These are phyloP conservation scores for Leuctra nigra DNA, from an alignment of 2,888 invertebrate genomes.

Conservation along the genomic window DNA sequence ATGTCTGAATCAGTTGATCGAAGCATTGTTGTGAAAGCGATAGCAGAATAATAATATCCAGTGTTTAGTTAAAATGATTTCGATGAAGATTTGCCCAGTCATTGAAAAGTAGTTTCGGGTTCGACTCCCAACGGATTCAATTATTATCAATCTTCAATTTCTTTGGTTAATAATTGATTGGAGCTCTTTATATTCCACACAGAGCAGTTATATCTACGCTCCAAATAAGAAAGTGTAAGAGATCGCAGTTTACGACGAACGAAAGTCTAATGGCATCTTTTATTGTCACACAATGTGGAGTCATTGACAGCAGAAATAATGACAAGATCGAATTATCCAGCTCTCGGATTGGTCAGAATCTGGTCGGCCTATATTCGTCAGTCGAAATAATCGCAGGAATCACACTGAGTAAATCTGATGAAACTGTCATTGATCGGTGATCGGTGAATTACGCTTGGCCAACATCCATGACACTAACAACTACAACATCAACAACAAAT, in stretches of 20 bases:
- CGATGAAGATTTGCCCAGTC: not conserved
- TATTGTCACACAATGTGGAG: not conserved
- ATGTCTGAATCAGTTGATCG: too few relatives aligned
- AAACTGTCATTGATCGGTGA: conserved; percentile 5
- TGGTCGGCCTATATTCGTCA: not conserved
- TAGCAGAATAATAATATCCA: too few relatives aligned
- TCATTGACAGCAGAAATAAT: not conserved
- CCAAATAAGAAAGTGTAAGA: conserved; percentile 4
- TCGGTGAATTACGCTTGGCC: too few relatives aligned
- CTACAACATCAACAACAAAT: not conserved
- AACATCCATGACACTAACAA: not conserved
- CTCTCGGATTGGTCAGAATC: not conserved
- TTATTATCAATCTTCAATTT: not conserved
- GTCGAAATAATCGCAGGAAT: conserved; percentile 11
- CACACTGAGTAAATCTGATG: conserved; percentile 13
- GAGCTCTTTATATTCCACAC: too few relatives aligned
- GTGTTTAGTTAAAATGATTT: too few relatives aligned
- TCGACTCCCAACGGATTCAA: not conserved
- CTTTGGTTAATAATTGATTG: not conserved
- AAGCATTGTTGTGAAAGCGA: too few relatives aligned
- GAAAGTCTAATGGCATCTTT: conserved; percentile 1
- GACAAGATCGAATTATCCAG: not conserved
- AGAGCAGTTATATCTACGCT: too few relatives aligned
- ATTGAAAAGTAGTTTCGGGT: not conserved
- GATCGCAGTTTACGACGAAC: too few relatives aligned